A percentile compares a stretch with the other conserved stretches of the same genome.
These are phyloP conservation scores for Solenopsis invicta DNA, from an alignment of 1,140 invertebrate genomes.

Conservation along the genomic window DNA sequence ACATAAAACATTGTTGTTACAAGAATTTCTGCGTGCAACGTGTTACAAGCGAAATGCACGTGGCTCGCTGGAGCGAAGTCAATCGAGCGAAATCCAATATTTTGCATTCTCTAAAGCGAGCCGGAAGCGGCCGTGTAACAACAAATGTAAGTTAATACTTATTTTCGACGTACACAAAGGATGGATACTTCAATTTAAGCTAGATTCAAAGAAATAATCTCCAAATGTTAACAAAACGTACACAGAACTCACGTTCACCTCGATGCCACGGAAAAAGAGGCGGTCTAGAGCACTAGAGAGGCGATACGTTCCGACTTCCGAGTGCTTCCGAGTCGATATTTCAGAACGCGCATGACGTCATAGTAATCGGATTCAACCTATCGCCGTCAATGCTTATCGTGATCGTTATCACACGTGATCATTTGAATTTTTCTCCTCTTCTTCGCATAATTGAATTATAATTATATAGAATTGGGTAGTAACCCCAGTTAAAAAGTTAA, in stretches of 20 bases:
- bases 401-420: too few relatives aligned
- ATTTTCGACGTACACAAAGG: not conserved
- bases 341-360: not conserved
- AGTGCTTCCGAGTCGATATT: not conserved
- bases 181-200: not conserved
- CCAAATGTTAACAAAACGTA: constrained; percentile 46
- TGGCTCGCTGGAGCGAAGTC: not conserved
- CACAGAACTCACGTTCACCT: not conserved
- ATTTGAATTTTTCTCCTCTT: too few relatives aligned
- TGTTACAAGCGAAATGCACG: constrained; percentile 18
- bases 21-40: not conserved
- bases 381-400: too few relatives aligned
- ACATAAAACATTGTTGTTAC: not conserved
- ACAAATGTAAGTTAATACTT: not conserved
- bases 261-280: constrained; percentile 22
- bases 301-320: not conserved
- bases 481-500: too few relatives aligned
- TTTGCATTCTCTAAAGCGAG: not conserved
- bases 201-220: constrained; percentile 15
- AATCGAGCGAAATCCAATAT: not conserved
- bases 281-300: not conserved
- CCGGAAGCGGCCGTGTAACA: not conserved
- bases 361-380: too few relatives aligned
- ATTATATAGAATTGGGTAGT: too few relatives aligned
- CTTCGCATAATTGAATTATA: too few relatives aligned